phyloP scores from a whole-genome alignment of 1,140 invertebrate genomes.

The Hyles euphorbiae region DNA sequence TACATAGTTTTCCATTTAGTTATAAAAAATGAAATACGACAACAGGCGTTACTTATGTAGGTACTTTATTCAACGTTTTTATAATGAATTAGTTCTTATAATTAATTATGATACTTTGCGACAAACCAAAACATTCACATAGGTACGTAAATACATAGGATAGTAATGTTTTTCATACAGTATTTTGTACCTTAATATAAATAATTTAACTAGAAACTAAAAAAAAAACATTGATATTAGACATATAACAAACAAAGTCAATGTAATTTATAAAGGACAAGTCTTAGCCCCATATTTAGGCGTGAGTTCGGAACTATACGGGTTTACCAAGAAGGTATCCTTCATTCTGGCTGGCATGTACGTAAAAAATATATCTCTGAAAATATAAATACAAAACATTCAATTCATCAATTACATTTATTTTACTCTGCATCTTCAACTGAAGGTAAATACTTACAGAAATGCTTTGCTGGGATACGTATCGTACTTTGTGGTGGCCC shows the following conservation, averaged over 20 bases:
- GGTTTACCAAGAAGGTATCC: conserved; percentile 54
- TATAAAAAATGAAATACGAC: too few relatives aligned
- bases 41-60: too few relatives aligned
- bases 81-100: too few relatives aligned
- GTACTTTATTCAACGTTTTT: too few relatives aligned
- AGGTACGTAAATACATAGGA: too few relatives aligned
- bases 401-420: too few relatives aligned
- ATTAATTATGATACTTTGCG: too few relatives aligned
- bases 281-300: conserved; percentile 57
- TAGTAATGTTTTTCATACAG: too few relatives aligned
- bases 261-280: conserved; percentile 35
- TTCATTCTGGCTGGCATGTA: conserved; percentile 62
- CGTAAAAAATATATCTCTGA: conserved; percentile 61
- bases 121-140: too few relatives aligned
- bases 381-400: conserved; percentile 19
- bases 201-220: background rate
- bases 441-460: conserved; percentile 38
- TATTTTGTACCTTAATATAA: too few relatives aligned
- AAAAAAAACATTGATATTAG: background rate
- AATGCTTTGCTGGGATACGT: conserved; percentile 58
- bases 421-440: too few relatives aligned
- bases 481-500: conserved; percentile 61
- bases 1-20: too few relatives aligned
- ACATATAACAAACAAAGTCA: background rate
- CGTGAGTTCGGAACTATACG: conserved; percentile 48